Evolutionary conservation across 35 echinoderm and acorn worm species (phyloP).

Genomic region (Ophioderma brevispina): DNA sequence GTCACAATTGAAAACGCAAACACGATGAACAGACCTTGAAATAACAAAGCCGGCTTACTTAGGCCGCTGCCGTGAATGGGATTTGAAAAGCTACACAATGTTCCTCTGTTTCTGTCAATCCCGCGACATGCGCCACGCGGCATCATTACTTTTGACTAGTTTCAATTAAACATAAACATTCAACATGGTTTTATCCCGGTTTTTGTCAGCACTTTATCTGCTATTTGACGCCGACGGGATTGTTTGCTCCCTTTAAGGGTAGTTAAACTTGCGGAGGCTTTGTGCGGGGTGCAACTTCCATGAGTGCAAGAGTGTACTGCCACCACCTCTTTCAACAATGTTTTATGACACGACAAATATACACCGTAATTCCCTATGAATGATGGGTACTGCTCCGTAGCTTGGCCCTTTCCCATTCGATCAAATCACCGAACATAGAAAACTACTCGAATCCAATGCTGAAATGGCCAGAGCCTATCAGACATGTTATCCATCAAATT

Average conservation of each 20-base stretch:
- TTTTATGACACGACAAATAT: too few relatives aligned
- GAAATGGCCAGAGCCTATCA: not conserved
- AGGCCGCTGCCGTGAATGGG: not conserved
- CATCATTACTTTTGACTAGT: conserved; percentile 11
- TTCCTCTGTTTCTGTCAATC: not conserved
- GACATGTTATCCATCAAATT: not conserved
- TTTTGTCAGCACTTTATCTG: conserved; percentile 1
- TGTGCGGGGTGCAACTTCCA: too few relatives aligned
- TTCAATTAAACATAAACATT: conserved; percentile 15
- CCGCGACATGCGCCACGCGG: not conserved
- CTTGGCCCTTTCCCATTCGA: conserved; percentile 6
- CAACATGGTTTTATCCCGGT: not conserved
- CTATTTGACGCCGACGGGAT: not conserved
- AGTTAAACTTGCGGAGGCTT: too few relatives aligned
- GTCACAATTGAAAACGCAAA: conserved; percentile 13
- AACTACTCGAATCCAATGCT: not conserved
- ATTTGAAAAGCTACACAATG: not conserved
- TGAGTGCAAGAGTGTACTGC: too few relatives aligned
- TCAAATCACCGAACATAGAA: not conserved
- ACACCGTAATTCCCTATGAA: not conserved
- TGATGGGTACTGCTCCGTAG: not conserved
- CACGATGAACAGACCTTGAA: not conserved
- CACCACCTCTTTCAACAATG: too few relatives aligned
- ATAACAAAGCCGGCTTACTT: conserved; percentile 1
- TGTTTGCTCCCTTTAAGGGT: not conserved